Base-by-base conservation (phyloP, 2,888 invertebrate species). In the Brenthis hecate region DNA sequence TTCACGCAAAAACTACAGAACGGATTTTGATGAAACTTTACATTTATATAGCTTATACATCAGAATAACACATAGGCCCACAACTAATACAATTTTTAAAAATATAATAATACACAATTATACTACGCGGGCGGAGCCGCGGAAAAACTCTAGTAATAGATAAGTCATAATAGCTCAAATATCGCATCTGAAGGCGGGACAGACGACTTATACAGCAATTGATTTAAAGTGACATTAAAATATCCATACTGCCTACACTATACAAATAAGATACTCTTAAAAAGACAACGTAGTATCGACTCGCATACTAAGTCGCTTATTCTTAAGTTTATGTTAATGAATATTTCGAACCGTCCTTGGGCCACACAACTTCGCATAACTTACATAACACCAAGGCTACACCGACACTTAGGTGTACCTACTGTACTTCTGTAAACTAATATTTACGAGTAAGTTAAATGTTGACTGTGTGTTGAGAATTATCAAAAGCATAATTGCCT, bases 371-470 rank as follows among this genome's bases (percentile, higher is more conserved):
- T 85, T 83, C 84, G 83, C 86, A 83, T 81, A 79, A 77, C 73
- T 89, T 89, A 88, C 82, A 83, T 88, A 89, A 87, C 77, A 11
- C 71, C 84, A 89, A 91, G 89, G 90, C 81, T 86, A 80, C 75
- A 70, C 78, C 80, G 80, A 81, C 85, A 86, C 85, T 36, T 51
- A 53, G 14, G 53, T 32, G 16, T n/a, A 36, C 51, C 32, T 53
- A 19, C 32, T 32, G 51, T 36, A 13, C 36, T 19, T 5, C 19
- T 36, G 14, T 62, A 53, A 19, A 43, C 13, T 58, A 43, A 36
- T 36, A 32, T 36, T n/a, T 13, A 32, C 6, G 14, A 23, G 14
- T 47, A 14, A 19, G 19, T 19, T 48, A 58, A 23, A 14, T 48
- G 14, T 23, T 13, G 14, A 58, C 48, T 58, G 48, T 47, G 23